phyloP scores from a whole-genome alignment of 2,888 invertebrate species.

The Pristionchus maxplancki region DNA sequence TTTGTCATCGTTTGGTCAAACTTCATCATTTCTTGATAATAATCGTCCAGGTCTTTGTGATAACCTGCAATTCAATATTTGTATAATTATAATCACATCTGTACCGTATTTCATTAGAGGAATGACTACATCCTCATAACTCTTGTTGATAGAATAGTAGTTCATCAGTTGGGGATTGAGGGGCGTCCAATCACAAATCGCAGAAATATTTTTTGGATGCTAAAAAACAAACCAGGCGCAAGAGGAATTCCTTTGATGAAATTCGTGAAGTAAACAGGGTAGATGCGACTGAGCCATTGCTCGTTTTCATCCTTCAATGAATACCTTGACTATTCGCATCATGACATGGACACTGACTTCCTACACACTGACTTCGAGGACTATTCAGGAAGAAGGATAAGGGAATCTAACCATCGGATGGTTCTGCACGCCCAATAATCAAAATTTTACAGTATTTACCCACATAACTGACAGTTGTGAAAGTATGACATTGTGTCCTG shows the following conservation, averaged over 20 bases:
- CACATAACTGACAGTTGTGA: too few relatives aligned
- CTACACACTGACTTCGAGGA: too few relatives aligned
- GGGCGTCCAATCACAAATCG: not conserved
- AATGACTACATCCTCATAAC: not conserved
- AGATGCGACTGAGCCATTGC: constrained; percentile 15
- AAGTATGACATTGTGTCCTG: too few relatives aligned
- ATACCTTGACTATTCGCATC: not conserved
- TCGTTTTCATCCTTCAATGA: constrained; percentile 27
- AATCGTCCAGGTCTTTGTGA: not conserved
- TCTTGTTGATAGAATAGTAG: constrained; percentile 50
- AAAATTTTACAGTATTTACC: too few relatives aligned
- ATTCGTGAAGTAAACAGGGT: constrained; percentile 47
- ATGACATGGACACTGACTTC: too few relatives aligned
- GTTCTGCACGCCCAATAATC: not conserved
- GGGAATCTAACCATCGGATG: not conserved
- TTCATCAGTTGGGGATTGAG: constrained; percentile 28
- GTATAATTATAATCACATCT: not conserved
- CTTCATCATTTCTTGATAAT: not conserved
- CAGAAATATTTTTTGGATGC: not conserved
- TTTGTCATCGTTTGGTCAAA: not conserved
- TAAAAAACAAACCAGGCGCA: not conserved
- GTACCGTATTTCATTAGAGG: constrained; percentile 1
- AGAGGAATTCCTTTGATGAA: constrained; percentile 21
- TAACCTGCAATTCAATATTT: not conserved
- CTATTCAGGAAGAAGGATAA: too few relatives aligned